phyloP scores from a whole-genome alignment of 2,113 vertebrate species.

The Malurus elegans region DNA sequence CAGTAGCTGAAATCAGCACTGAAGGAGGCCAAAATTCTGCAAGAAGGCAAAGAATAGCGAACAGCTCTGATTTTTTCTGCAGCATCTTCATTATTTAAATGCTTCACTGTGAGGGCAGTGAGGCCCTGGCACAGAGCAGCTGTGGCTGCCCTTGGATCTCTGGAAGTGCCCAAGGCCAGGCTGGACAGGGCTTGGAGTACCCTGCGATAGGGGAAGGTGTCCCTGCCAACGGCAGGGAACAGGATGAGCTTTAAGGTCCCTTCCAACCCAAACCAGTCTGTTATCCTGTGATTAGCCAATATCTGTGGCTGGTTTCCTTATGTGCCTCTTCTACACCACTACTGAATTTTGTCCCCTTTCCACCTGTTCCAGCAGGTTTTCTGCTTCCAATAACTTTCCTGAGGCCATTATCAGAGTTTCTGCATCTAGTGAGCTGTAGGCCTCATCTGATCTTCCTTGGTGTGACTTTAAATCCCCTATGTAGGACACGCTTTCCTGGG shows the following conservation, averaged over 20 bases:
- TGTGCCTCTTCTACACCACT: background rate
- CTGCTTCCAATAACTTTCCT: background rate
- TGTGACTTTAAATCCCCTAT: background rate
- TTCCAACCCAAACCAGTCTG: background rate
- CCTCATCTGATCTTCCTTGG: background rate
- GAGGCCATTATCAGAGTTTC: background rate
- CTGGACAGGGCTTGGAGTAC: background rate
- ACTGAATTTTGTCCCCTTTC: background rate
- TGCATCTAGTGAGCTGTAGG: background rate
- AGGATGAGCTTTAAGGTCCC: background rate
- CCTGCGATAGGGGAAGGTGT: background rate
- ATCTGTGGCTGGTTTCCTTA: background rate
- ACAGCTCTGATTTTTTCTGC: background rate
- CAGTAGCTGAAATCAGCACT: background rate
- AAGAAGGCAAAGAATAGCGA: background rate
- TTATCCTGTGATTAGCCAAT: background rate
- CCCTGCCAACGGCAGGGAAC: background rate
- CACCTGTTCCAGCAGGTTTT: background rate
- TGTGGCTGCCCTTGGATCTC: background rate
- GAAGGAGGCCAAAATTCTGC: background rate
- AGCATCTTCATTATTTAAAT: background rate
- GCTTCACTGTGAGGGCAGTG: background rate
- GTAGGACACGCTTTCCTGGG: background rate
- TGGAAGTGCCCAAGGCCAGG: background rate
- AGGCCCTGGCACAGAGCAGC: background rate